Percentiles rank a stretch among this genome's conserved stretches.
Evolutionary conservation across 1,140 invertebrate species (phyloP).

Genomic region (Temnothorax nylanderi): DNA sequence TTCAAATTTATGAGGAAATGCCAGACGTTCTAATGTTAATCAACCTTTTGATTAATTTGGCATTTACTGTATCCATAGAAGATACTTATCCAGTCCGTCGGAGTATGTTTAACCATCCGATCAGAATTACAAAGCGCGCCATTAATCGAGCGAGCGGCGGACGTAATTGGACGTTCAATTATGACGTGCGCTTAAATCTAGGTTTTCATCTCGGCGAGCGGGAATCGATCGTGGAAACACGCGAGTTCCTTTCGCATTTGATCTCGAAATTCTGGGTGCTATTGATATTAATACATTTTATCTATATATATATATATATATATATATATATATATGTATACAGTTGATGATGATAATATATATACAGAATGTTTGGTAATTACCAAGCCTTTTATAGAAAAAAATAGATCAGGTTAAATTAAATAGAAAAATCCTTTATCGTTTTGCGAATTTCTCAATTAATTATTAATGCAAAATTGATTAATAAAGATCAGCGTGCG

Average conservation of each 20-base stretch:
- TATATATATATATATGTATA: too few species aligned
- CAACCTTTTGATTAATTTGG: constrained; percentile 27
- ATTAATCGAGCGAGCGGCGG: constrained; percentile 18
- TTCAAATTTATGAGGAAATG: not conserved
- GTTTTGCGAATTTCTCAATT: too few species aligned
- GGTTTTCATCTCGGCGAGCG: constrained; percentile 23
- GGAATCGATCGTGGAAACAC: not conserved
- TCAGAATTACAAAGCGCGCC: constrained; percentile 35
- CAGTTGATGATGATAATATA: too few species aligned
- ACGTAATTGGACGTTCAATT: constrained; percentile 48
- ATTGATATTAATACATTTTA: constrained; percentile 13
- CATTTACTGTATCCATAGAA: constrained; percentile 9
- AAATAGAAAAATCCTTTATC: too few species aligned
- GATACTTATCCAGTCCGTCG: not conserved
- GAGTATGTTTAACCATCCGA: constrained; percentile 19
- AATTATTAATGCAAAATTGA: too few species aligned
- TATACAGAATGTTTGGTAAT: not conserved
- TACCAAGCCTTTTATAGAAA: too few species aligned
- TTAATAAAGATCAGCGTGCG: too few species aligned
- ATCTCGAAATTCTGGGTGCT: not conserved
- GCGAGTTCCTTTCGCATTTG: not conserved
- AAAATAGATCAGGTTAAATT: too few species aligned
- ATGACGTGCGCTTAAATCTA: constrained; percentile 32
- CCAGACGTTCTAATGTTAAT: constrained; percentile 8
- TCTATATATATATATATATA: too few species aligned